Base-by-base conservation (phyloP, 1,140 invertebrate species). In the Scaptomyza montana region DNA sequence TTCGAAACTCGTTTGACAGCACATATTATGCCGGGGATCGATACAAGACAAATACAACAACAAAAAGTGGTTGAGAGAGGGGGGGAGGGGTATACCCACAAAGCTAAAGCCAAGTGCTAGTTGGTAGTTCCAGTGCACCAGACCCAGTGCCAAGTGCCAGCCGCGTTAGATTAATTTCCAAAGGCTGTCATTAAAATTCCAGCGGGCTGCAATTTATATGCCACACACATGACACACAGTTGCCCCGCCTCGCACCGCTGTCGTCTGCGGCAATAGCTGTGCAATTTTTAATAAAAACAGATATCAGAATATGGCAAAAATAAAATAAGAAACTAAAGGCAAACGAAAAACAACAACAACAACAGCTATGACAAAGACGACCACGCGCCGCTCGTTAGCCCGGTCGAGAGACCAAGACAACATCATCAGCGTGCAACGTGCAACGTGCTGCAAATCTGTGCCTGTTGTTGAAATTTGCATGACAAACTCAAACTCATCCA, bases 141-240 rank as follows among this genome's bases (percentile, higher is more conserved):
- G 33, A 36, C 33, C 33, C 33, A 39, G 19, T 50, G 47, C 66
- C 66, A 49, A 69, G 68, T 66, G 80, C 63, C 79, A 67, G 81
- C 62, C 80, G 84, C 66, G 85, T 89, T 89, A 89, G 84, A 89
- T 89, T 89, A 87, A 87, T 87, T 87, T 87, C 79, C 84, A 87
- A 89, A 87, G 84, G 84, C 84, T 87, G 84, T 87, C 84, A 87
- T 87, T 87, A 87, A 87, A 87, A 87, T 87, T 87, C 84, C 84
- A 87, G 64, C 80, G 79, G 72, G 78, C 77, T 84, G 84, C 84
- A 87, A 87, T 87, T 87, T 89, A 89, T 89, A 79, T 84, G 84
- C 84, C 84, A 89, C 84, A 87, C 84, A 87, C 84, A 87, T 79
- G 84, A 25, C 82, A 74, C 77, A 63, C 77, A 63, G 73, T 60